phyloP scores from a whole-genome alignment of 2,888 invertebrate species.

The Eupithecia insigniata region DNA sequence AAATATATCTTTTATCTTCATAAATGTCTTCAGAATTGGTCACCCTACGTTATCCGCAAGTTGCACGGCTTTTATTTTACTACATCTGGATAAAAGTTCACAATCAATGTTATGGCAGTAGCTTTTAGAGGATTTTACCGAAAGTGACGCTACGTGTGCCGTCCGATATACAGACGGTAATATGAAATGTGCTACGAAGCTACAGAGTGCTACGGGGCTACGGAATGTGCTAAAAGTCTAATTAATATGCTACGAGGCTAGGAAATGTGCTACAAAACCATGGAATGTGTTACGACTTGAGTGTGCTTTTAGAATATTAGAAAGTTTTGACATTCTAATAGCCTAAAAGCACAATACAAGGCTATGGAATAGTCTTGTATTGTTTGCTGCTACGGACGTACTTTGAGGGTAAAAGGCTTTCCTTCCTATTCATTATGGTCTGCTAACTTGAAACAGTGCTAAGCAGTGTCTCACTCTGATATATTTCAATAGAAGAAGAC shows the following conservation, averaged over 20 bases:
- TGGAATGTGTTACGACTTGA: slow-evolving; percentile 8
- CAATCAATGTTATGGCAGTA: slow-evolving; percentile 52
- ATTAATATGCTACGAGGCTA: slow-evolving; percentile 9
- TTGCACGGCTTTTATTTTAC: slow-evolving; percentile 56
- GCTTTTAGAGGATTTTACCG: slow-evolving; percentile 45
- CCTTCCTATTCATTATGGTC: too few species aligned
- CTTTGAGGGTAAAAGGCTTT: too few species aligned
- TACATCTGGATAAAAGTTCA: slow-evolving; percentile 57
- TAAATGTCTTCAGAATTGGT: slow-evolving; percentile 10
- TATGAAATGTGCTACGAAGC: not conserved
- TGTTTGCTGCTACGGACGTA: too few species aligned
- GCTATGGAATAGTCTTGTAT: slow-evolving; percentile 14
- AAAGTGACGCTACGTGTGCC: slow-evolving; percentile 35
- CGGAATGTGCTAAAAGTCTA: not conserved
- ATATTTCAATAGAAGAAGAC: too few species aligned
- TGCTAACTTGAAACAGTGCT: too few species aligned
- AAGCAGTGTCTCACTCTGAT: too few species aligned
- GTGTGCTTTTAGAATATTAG: too few species aligned
- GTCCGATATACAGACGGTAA: slow-evolving; percentile 15
- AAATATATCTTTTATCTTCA: not conserved
- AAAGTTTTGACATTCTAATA: too few species aligned
- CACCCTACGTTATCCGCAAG: slow-evolving; percentile 41
- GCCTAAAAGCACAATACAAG: too few species aligned
- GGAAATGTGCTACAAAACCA: not conserved
- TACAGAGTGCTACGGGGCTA: slow-evolving; percentile 17